A percentile compares a stretch with the other conserved stretches of the same genome.
Evolutionary conservation across 1,140 invertebrate genomes (phyloP).

Genomic region (Pseudomyrmex sp.): DNA sequence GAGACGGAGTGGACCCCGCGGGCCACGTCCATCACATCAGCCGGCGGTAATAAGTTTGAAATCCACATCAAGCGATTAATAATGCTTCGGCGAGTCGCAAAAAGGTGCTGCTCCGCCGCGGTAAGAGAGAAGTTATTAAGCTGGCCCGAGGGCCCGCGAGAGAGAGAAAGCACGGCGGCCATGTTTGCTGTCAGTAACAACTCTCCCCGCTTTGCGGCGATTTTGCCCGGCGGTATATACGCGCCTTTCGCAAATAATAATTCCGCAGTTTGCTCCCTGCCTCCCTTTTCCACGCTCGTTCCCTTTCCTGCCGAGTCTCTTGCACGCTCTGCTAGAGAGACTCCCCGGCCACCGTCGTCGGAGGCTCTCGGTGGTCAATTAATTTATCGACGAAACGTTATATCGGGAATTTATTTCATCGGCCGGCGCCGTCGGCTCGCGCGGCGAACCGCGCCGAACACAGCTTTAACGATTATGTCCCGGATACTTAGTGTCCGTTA

Average conservation of each 20-base stretch:
- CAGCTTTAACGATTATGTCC: slow-evolving; percentile 62
- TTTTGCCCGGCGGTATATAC: slow-evolving; percentile 56
- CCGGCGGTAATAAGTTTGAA: slow-evolving; percentile 80
- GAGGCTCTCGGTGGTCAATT: slow-evolving; percentile 59
- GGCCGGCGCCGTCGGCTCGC: slow-evolving; percentile 50
- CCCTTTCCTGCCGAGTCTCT: slow-evolving; percentile 8
- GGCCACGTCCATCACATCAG: slow-evolving; percentile 78
- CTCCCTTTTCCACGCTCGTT: not conserved
- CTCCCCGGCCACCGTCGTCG: slow-evolving; percentile 19
- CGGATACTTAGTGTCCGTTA: slow-evolving; percentile 36
- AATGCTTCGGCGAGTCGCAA: slow-evolving; percentile 79
- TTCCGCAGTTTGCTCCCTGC: slow-evolving; percentile 47
- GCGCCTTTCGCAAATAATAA: slow-evolving; percentile 72
- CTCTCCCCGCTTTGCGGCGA: slow-evolving; percentile 71
- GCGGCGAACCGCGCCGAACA: slow-evolving; percentile 44
- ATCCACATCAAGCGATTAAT: slow-evolving; percentile 82
- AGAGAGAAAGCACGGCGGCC: slow-evolving; percentile 71
- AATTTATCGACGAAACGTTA: slow-evolving; percentile 65
- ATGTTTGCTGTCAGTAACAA: slow-evolving; percentile 82
- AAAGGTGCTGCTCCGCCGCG: slow-evolving; percentile 75
- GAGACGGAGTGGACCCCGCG: slow-evolving; percentile 53
- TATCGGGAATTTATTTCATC: slow-evolving; percentile 63
- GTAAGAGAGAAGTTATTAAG: slow-evolving; percentile 78
- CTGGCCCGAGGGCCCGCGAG: slow-evolving; percentile 70
- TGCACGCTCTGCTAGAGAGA: slow-evolving; percentile 34